These are phyloP conservation scores for Smittia sp. DNA, from an alignment of 2,888 invertebrate genomes.

Conservation along the genomic window DNA sequence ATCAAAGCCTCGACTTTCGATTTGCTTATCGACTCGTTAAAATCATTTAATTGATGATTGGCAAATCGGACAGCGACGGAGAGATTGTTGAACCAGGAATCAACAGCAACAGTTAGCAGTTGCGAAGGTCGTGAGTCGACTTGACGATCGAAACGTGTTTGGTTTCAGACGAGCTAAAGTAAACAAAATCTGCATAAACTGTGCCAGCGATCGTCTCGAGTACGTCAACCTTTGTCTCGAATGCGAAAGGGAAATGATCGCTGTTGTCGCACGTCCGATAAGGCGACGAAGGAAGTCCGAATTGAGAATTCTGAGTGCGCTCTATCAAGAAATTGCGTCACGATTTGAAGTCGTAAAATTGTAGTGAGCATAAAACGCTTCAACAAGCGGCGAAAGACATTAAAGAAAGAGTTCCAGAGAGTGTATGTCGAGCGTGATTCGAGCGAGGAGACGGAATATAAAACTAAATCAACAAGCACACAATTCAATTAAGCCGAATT, in stretches of 20 bases:
- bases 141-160: background rate
- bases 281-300: conserved; percentile 9
- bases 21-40: background rate
- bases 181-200: background rate
- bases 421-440: background rate
- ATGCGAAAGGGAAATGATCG: background rate
- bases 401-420: background rate
- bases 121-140: background rate
- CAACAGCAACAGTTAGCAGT: background rate
- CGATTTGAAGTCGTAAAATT: conserved; percentile 28
- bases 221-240: background rate
- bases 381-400: conserved; percentile 7
- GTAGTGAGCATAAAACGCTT: background rate
- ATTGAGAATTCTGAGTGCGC: conserved; percentile 21
- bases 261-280: background rate
- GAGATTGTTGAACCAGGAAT: conserved; percentile 16
- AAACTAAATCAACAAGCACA: conserved; percentile 38
- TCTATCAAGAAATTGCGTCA: conserved; percentile 26
- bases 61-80: background rate
- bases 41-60: background rate
- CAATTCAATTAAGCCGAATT: conserved; percentile 37
- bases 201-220: background rate
- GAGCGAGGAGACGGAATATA: background rate
- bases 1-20: background rate
- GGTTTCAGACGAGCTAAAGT: background rate